phyloP scores from a whole-genome alignment of 2,888 invertebrate species.

The Chymomyza caudatula region DNA sequence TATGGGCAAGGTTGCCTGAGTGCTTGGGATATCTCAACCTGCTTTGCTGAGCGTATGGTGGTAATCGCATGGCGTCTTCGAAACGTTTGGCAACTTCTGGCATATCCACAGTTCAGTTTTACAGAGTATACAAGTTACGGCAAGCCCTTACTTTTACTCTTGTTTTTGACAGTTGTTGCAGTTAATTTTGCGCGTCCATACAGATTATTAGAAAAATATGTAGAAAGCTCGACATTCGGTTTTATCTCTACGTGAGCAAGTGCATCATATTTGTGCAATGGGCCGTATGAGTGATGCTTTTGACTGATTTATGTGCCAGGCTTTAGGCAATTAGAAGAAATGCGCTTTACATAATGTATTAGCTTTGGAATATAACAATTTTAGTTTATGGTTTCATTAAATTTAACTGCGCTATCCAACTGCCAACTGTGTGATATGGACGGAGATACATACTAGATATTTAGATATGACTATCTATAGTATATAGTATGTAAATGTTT shows the following conservation, averaged over 20 bases:
- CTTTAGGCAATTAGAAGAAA: background rate
- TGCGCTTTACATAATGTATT: constrained; percentile 11
- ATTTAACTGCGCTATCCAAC: background rate
- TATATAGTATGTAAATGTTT: background rate
- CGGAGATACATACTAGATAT: background rate
- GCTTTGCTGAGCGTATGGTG: no score
- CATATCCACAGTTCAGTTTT: no score
- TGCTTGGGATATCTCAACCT: no score
- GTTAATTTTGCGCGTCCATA: background rate
- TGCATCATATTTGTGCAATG: constrained; percentile 1
- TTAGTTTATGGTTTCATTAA: background rate
- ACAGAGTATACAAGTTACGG: background rate
- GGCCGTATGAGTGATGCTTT: constrained; percentile 41
- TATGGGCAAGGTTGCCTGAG: no score
- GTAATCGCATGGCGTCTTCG: no score
- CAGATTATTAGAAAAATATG: background rate
- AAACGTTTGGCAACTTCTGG: no score
- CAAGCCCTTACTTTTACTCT: background rate
- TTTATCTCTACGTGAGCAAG: background rate
- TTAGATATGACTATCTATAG: background rate
- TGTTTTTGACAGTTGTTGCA: background rate
- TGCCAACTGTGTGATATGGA: background rate
- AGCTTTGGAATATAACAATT: background rate
- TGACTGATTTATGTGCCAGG: background rate
- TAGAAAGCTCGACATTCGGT: background rate